phyloP scores from a whole-genome alignment of 2,888 invertebrate species.

The Allacma fusca region DNA sequence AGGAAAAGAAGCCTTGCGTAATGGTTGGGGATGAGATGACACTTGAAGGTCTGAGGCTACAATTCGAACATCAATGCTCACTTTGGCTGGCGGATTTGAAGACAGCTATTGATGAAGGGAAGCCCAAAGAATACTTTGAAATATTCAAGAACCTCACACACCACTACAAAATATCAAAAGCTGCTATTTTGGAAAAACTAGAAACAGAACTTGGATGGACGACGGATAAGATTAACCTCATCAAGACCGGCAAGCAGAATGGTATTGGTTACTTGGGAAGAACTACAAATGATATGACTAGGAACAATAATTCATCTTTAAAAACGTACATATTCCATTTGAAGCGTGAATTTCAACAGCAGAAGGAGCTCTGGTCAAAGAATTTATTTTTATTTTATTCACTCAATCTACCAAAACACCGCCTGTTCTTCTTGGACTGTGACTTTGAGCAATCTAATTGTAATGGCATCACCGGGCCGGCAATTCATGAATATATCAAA shows the following conservation, averaged over 20 bases:
- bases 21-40: not conserved
- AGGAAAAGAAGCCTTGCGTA: not conserved
- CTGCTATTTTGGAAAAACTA: too few species aligned
- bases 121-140: too few species aligned
- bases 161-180: too few species aligned
- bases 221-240: too few species aligned
- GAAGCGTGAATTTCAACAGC: not conserved
- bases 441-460: not conserved
- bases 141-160: too few species aligned
- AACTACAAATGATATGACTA: not conserved
- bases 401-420: not conserved
- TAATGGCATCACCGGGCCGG: not conserved
- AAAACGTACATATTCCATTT: slow-evolving; percentile 3
- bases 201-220: too few species aligned
- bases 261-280: not conserved
- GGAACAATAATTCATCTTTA: too few species aligned
- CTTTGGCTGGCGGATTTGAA: too few species aligned
- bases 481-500: not conserved
- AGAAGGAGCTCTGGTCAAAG: not conserved
- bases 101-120: too few species aligned
- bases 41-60: not conserved
- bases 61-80: not conserved
- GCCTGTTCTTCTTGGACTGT: not conserved
- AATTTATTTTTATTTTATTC: slow-evolving; percentile 14
- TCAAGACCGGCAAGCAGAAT: not conserved